Percentiles rank a stretch among this genome's conserved stretches.
phyloP scores from a whole-genome alignment of 2,797 vertebrate species.

The Sebastolobus altivelis region DNA sequence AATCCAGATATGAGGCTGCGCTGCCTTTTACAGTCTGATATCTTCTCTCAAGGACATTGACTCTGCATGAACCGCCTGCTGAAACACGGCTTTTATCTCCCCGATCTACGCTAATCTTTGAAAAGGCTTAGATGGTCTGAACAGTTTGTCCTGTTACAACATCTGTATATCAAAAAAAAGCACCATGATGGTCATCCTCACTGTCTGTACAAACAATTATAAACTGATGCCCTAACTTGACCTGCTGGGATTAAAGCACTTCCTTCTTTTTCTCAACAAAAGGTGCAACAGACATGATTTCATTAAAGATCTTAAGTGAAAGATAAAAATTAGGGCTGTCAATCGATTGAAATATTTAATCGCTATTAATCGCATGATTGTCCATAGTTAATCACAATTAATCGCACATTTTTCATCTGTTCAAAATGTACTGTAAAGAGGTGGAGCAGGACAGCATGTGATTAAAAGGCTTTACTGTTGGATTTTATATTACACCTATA shows the following conservation, averaged over 20 bases:
- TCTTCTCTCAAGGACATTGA: constrained; percentile 69
- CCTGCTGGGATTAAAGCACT: background rate
- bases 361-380: no score
- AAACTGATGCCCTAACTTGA: background rate
- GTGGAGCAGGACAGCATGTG: background rate
- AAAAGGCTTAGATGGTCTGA: constrained; percentile 29
- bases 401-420: no score
- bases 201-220: background rate
- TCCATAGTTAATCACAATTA: no score
- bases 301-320: background rate
- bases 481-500: background rate
- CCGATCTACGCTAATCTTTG: constrained; percentile 55
- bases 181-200: background rate
- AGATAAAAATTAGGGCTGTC: no score
- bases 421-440: background rate
- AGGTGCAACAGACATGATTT: background rate
- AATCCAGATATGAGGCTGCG: constrained; percentile 48
- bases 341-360: no score
- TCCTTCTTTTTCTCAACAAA: background rate
- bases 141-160: constrained; percentile 32
- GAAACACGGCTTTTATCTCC: constrained; percentile 31
- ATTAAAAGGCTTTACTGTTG: background rate
- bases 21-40: constrained; percentile 58
- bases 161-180: background rate
- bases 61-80: constrained; percentile 32